phyloP scores from a whole-genome alignment of 2,888 invertebrate genomes.

The Ormyrus nitidulus region DNA sequence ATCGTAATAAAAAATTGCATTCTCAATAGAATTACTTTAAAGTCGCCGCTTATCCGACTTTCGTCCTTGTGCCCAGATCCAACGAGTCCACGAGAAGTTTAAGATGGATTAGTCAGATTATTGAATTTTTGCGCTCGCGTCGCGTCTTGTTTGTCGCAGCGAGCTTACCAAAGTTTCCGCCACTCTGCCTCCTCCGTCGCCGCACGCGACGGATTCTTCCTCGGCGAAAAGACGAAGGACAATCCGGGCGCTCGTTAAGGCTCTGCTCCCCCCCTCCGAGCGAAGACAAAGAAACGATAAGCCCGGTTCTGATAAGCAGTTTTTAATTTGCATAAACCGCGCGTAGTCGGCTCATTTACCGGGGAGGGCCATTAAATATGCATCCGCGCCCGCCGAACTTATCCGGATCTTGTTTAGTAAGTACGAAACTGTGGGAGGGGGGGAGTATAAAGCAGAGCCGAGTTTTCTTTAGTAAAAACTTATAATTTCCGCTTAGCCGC shows the following conservation, averaged over 20 bases:
- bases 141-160: not conserved
- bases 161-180: slow-evolving; percentile 30
- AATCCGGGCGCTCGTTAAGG: slow-evolving; percentile 22
- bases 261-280: too few species aligned
- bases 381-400: too few species aligned
- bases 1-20: too few species aligned
- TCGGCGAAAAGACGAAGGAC: slow-evolving; percentile 31
- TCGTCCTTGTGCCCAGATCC: too few species aligned
- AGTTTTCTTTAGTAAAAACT: not conserved
- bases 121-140: slow-evolving; percentile 13
- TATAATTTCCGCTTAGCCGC: not conserved
- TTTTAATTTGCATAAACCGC: too few species aligned
- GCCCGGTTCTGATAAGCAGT: too few species aligned
- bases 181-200: not conserved
- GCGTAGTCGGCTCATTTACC: too few species aligned
- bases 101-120: slow-evolving; percentile 25
- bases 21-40: too few species aligned
- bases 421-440: too few species aligned
- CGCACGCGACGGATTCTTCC: not conserved
- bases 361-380: too few species aligned
- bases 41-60: too few species aligned
- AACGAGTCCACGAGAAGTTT: not conserved
- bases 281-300: too few species aligned
- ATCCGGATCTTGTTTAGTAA: not conserved
- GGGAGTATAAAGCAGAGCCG: not conserved